A percentile compares a stretch with the other conserved stretches of the same genome.
Evolutionary conservation across 2,888 invertebrate species (phyloP).

Genomic region (Ichneumon xanthorius): DNA sequence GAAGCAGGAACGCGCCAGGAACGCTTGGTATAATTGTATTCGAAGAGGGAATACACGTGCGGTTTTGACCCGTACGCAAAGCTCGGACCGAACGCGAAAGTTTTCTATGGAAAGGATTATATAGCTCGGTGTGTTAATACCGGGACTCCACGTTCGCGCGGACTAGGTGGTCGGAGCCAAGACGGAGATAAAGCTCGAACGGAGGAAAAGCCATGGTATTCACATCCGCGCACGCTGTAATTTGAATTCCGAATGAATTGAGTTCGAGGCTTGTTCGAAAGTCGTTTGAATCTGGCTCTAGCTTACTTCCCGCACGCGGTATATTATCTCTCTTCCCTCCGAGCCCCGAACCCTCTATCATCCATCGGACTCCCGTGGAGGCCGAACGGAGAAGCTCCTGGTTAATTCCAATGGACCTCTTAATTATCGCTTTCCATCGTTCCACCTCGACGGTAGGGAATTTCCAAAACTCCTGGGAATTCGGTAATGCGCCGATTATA

Average conservation of each 20-base stretch:
- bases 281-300: slow-evolving; percentile 74
- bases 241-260: slow-evolving; percentile 82
- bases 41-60: not conserved
- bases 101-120: slow-evolving; percentile 57
- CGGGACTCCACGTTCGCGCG: not conserved
- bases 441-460: slow-evolving; percentile 35
- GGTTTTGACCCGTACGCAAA: slow-evolving; percentile 27
- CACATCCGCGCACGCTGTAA: slow-evolving; percentile 72
- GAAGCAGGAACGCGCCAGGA: not conserved
- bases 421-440: slow-evolving; percentile 66
- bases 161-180: not conserved
- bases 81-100: slow-evolving; percentile 49
- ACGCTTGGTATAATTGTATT: slow-evolving; percentile 31
- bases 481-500: slow-evolving; percentile 49
- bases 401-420: slow-evolving; percentile 67
- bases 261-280: slow-evolving; percentile 76
- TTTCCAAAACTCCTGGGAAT: slow-evolving; percentile 32
- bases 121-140: slow-evolving; percentile 15
- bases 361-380: slow-evolving; percentile 46
- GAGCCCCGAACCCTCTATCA: slow-evolving; percentile 41
- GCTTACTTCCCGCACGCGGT: slow-evolving; percentile 41
- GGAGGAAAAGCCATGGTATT: slow-evolving; percentile 53
- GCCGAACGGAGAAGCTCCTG: slow-evolving; percentile 32
- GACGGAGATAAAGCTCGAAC: slow-evolving; percentile 38
- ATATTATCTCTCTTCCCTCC: slow-evolving; percentile 30